Evolutionary conservation across 2,888 invertebrate genomes (phyloP), one percentile per base, ranked within the genome.

Genomic region (Diplolepis rosae): DNA sequence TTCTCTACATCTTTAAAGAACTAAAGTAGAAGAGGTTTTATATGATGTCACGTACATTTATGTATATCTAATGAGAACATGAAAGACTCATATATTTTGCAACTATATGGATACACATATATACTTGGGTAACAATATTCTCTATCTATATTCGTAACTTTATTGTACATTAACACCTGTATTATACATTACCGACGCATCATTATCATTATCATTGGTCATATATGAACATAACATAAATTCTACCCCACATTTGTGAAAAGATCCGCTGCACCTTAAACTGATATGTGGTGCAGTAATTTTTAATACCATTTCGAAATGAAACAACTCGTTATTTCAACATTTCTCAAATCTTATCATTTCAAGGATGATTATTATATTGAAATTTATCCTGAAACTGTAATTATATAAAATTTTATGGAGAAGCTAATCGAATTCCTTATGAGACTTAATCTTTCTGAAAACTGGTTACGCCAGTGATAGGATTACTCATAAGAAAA

Each of bases 381-480:
- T 54, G 30, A 30, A 54, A 54, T 54, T 28, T 32, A 15, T 54
- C 18, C 30, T 54, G 30, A 54, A 54, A 28, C 30, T 54, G 15
- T 54, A 54, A 54, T 54, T 54, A 54, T 54, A 9, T 30, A 30
- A 9, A 18, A 54, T 30, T 54, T 54, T 54, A 30, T 54, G 30
- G 30, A 30, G 30, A 30, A 5, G 9, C 0, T 2, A 30, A 15
- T 54, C 15, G 13, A 56, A 35, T 32, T 56, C 32, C 22, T 11
- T 56, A 22, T 32, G 18, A 0, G 22, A 56, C 32, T 35, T 22
- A 13, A 22, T 35, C 18, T 32, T 11, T 30, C n/a, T 9, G 13
- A 56, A 56, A 56, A 56, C 56, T 56, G 4, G 35, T 32, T 56
- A 35, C 18, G 27, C 13, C 51, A 24, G 27, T 27, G 27, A 27